Evolutionary conservation across 1,140 invertebrate species (phyloP), one percentile per base, ranked within the genome.

Genomic region (Himalopsyche phryganea): DNA sequence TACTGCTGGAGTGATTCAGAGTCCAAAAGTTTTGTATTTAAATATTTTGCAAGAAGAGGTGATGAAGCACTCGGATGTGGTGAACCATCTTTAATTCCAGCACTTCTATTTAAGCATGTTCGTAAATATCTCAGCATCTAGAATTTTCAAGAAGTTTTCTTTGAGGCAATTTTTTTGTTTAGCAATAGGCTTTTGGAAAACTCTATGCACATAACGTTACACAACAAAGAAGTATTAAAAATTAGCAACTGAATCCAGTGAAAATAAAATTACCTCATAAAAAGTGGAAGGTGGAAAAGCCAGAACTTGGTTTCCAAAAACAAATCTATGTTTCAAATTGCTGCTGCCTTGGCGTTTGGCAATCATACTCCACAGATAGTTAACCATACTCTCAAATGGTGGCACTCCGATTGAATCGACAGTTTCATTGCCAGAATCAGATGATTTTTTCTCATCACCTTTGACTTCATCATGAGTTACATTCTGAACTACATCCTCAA

Each of bases 91-190:
- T 68, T 69, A 6, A 78, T 65, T 18, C 69, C 62, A 0, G 76
- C 74, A 9, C 73, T 73, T 4, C 70, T 69, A 62, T 77, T 77
- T 15, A 94, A 71, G 68, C 90, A 92, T 65, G 91, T 77, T 2
- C 90, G 80, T 50, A 91, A 70, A 71, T 92, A 93, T 2, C 85
- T 76, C 5, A 93, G 71, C 57, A 92, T 86, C 86, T 91, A 67
- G 42, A 18, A 49, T 5, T 6, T 35, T 36, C 4, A 28, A 28
- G 9, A 28, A 5, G 23, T n/a, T n/a, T n/a, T n/a, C n/a, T n/a
- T n/a, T n/a, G n/a, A n/a, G n/a, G n/a, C n/a, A n/a, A n/a, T n/a
- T n/a, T n/a, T n/a, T n/a, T n/a, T n/a, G n/a, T n/a, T n/a, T n/a
- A n/a, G n/a, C n/a, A n/a, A n/a, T n/a, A n/a, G n/a, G n/a, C n/a